Base-by-base conservation (phyloP, 2,888 invertebrate species). In the Coenonympha glycerion region DNA sequence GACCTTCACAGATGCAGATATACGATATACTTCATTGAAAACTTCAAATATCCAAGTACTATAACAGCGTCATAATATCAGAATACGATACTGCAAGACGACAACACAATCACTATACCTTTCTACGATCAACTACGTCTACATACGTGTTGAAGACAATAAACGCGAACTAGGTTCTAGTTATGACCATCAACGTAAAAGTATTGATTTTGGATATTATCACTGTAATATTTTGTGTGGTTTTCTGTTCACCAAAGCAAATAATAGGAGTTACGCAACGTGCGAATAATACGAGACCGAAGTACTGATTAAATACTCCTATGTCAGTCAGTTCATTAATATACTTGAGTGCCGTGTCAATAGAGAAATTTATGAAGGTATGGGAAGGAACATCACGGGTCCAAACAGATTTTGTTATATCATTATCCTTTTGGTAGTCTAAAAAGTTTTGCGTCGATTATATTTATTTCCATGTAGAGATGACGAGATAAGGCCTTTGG, bases 271-370 rank as follows among this genome's bases (percentile, higher is more conserved):
- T 22, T 39, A 39, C 15, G 15, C 15, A 24, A 22, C 15, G 15
- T 22, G 39, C 24, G 24, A 24, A 39, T 39, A 15, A 13, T 39
- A 39, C 16, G 39, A n/a, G n/a, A n/a, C n/a, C n/a, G n/a, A 39
- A 39, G 39, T 6, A 39, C 22, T 24, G 39, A 24, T 39, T 24
- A 39, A 22, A 22, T 16, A 39, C 24, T 15, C 19, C 6, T 36
- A 21, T 6, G 39, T 22, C 16, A 11, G 36, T 21, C 21, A 2
- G 15, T 24, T 15, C 37, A 22, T 8, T 3, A 15, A 39, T 39
- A 15, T 24, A 9, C 6, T 39, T 15, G 24, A 24, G 15, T 15
- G 39, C 9, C 39, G 15, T 24, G 39, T 24, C 39, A 39, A 39
- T 39, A 39, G 8, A 15, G 24, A 9, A 24, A 39, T 15, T 39